Evolutionary conservation across 2,797 vertebrate species (phyloP).

Genomic region (Cetoscarus ocellatus): DNA sequence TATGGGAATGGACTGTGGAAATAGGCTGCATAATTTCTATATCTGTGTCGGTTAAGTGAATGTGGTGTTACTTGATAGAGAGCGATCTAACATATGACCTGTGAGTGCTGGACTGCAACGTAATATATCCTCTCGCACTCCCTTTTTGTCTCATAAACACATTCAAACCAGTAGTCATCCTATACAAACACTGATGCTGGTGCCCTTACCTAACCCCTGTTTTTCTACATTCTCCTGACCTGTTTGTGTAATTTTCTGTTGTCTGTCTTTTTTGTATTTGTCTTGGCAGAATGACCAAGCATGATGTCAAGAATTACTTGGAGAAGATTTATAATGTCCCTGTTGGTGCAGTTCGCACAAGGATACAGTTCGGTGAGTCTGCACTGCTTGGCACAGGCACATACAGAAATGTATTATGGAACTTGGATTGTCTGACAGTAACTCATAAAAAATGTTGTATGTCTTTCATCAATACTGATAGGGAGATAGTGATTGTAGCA

Average conservation of each 20-base stretch:
- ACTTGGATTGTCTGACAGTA: slow-evolving; percentile 5
- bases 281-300: slow-evolving; percentile 93
- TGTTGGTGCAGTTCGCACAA: slow-evolving; percentile 90
- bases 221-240: slow-evolving; percentile 26
- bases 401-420: slow-evolving; percentile 12
- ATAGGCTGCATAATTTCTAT: slow-evolving; percentile 44
- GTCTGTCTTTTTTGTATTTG: slow-evolving; percentile 3
- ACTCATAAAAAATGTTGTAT: slow-evolving; percentile 11
- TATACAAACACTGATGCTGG: slow-evolving; percentile 20
- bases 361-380: slow-evolving; percentile 94
- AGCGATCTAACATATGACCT: slow-evolving; percentile 30
- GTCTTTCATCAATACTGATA: slow-evolving; percentile 13
- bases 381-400: slow-evolving; percentile 37
- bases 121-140: slow-evolving; percentile 10
- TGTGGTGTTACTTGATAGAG: slow-evolving; percentile 37
- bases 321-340: slow-evolving; percentile 93
- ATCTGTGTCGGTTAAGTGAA: slow-evolving; percentile 42
- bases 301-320: slow-evolving; percentile 93
- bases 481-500: background rate
- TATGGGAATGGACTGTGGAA: slow-evolving; percentile 62
- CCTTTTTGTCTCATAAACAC: slow-evolving; percentile 9
- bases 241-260: slow-evolving; percentile 15
- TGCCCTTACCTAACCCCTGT: slow-evolving; percentile 35
- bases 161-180: slow-evolving; percentile 20
- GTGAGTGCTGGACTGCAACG: slow-evolving; percentile 12